Percentiles rank a stretch among this genome's conserved stretches.
Evolutionary conservation across 2,888 invertebrate genomes (phyloP).

Genomic region (Byasa hedistus): DNA sequence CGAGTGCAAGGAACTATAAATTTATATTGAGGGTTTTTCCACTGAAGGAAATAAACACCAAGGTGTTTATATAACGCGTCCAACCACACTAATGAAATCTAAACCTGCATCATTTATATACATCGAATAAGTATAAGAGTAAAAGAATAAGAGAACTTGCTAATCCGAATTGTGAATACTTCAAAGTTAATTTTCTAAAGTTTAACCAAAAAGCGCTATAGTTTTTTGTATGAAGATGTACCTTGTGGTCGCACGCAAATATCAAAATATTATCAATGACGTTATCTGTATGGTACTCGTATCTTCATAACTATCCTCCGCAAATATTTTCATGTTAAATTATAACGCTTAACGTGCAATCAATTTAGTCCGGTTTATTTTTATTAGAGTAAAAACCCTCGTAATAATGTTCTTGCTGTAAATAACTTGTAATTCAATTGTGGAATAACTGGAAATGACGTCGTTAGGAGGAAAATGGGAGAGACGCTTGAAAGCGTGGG

Average conservation of each 20-base stretch:
- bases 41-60: constrained; percentile 14
- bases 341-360: background rate
- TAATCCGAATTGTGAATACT: too few species aligned
- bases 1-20: constrained; percentile 10
- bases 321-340: too few species aligned
- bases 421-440: too few species aligned
- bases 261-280: too few species aligned
- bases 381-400: constrained; percentile 1
- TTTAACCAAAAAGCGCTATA: too few species aligned
- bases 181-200: too few species aligned
- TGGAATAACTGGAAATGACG: constrained; percentile 2
- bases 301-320: too few species aligned
- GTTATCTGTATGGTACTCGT: too few species aligned
- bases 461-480: constrained; percentile 1
- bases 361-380: constrained; percentile 3
- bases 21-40: constrained; percentile 22
- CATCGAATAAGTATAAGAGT: too few species aligned
- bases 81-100: constrained; percentile 24
- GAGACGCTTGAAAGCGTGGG: too few species aligned
- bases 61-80: constrained; percentile 23
- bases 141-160: constrained; percentile 19
- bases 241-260: too few species aligned
- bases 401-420: background rate
- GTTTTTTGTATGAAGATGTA: too few species aligned
- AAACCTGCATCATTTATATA: constrained; percentile 26